phyloP scores from a whole-genome alignment of 2,113 vertebrate genomes.

The Rhynchomys soricoides region DNA sequence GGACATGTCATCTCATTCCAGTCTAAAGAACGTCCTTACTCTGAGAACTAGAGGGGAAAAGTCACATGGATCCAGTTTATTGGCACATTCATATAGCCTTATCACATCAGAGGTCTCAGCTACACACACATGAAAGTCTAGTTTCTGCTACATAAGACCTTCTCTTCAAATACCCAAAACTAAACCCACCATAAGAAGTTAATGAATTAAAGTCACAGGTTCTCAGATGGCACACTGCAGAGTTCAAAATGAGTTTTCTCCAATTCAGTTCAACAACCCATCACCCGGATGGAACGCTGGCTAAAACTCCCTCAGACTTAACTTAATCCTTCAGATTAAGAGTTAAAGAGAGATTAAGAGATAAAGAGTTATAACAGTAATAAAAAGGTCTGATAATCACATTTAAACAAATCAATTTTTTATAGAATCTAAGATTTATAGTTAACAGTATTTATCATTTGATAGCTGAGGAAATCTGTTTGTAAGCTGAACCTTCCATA shows the following conservation, averaged over 20 bases:
- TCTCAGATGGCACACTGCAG: background rate
- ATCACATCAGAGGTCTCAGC: background rate
- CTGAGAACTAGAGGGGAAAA: background rate
- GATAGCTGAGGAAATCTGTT: background rate
- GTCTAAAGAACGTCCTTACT: background rate
- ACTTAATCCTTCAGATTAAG: background rate
- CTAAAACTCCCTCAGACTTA: background rate
- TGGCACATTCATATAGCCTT: too few relatives aligned
- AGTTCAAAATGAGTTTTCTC: slow-evolving; percentile 2
- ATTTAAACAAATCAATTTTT: slow-evolving; percentile 1
- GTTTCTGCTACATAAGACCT: background rate
- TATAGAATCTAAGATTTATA: background rate
- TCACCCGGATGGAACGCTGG: background rate
- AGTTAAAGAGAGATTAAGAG: too few relatives aligned
- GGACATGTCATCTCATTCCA: background rate
- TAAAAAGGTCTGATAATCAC: background rate
- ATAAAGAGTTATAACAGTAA: background rate
- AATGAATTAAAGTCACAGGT: background rate
- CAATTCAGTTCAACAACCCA: background rate
- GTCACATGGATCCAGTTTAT: background rate
- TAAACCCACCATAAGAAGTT: background rate
- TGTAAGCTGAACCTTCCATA: background rate
- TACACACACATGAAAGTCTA: background rate
- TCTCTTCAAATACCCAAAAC: background rate
- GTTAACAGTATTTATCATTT: slow-evolving; percentile 3